These are phyloP conservation scores for Amphiprion percula DNA, from an alignment of 2,113 vertebrate genomes.

Conservation along the genomic window DNA sequence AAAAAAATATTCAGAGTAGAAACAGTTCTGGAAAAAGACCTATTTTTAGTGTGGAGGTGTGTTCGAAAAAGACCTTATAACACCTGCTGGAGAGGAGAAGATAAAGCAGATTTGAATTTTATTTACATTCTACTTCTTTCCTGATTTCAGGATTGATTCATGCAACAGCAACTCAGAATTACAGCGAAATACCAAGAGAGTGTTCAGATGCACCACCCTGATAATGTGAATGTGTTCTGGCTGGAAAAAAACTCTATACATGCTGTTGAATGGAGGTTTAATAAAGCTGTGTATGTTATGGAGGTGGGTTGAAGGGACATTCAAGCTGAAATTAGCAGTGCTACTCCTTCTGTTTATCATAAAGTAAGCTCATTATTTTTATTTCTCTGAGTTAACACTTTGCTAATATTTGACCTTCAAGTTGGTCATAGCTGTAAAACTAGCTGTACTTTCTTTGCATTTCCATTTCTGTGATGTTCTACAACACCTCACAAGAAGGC, in stretches of 20 bases:
- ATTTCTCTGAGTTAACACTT: constrained; percentile 31
- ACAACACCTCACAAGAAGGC: not conserved
- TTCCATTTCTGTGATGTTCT: not conserved
- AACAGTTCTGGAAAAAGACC: no score
- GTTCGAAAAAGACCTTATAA: no score
- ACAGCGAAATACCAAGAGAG: constrained; percentile 12
- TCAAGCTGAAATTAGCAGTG: constrained; percentile 15
- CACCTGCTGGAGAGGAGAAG: no score
- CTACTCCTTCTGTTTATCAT: not conserved
- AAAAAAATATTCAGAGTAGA: no score
- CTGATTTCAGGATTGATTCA: constrained; percentile 10
- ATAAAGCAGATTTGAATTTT: no score
- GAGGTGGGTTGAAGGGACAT: constrained; percentile 32
- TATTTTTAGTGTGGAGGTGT: no score
- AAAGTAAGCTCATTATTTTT: not conserved
- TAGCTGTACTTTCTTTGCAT: not conserved
- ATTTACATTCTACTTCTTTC: no score
- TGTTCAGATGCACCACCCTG: constrained; percentile 13
- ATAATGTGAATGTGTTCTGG: constrained; percentile 12
- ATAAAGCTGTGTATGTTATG: constrained; percentile 54
- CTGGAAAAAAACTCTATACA: constrained; percentile 6
- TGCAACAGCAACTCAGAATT: constrained; percentile 22
- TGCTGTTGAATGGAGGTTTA: constrained; percentile 38
- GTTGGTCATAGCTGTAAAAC: constrained; percentile 16
- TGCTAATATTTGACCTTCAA: constrained; percentile 31